Base-by-base conservation (phyloP, 2,888 invertebrate species). In the Zhuqinia jingwanae region DNA sequence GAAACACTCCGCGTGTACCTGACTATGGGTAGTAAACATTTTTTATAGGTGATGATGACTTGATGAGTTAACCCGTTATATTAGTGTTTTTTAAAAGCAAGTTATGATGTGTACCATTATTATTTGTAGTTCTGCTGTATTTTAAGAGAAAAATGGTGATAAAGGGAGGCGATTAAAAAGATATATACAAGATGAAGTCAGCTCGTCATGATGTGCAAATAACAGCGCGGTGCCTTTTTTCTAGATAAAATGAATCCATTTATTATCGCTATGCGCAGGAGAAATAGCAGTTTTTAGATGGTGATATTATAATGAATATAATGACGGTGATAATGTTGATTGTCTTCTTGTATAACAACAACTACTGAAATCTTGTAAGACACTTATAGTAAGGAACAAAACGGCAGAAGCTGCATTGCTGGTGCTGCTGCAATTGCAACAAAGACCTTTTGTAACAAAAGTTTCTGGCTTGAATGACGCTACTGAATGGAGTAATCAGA, bases 311-410 rank as follows among this genome's bases (percentile, higher is more conserved):
- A 76, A 85, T 81, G 81, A 81, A 15, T 20, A 81, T 81, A 70
- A 70, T 85, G 85, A 85, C 45, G 30, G 77, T 85, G 79, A 85
- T 79, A 75, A 79, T 60, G 58, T 45, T 68, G 78, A 85, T 85
- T 85, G 80, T 80, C 75, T 80, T 85, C 79, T 85, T 85, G 85
- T 65, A 75, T 80, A 76, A 85, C 84, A 77, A 76, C 63, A 11
- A 53, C 30, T 70, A 73, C 47, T 73, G 73, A 73, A 65, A 65
- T n/a, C n/a, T n/a, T n/a, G n/a, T n/a, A n/a, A 11, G 45, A 30
- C 30, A 53, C 30, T 45, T 3, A 50, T 50, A 73, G 25, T 22
- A 73, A 73, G 27, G n/a, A 15, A 27, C 2, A 20, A 22, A 50
- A 73, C 53, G 50, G 73, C 73, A 73, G 73, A 53, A 27, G 45